Evolutionary conservation across 2,113 vertebrate species (phyloP).

Genomic region (Ceratotherium simum): DNA sequence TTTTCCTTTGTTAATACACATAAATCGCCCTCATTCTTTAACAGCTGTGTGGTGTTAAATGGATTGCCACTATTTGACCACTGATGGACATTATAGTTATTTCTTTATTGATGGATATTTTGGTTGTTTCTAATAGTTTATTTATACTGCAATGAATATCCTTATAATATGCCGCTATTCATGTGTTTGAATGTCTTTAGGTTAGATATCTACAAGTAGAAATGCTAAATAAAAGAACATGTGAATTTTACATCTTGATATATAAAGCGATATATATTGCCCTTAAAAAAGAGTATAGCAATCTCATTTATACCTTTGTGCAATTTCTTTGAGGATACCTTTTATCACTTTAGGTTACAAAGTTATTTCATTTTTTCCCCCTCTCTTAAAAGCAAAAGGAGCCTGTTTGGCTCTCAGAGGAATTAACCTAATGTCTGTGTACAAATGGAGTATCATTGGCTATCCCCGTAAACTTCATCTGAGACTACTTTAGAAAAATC

Average conservation of each 20-base stretch:
- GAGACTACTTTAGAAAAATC: neutral
- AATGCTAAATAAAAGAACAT: neutral
- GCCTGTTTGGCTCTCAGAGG: neutral
- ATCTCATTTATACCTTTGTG: neutral
- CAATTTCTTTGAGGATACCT: neutral
- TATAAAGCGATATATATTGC: neutral
- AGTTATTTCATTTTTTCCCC: neutral
- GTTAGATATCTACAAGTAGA: neutral
- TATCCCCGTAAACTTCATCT: neutral
- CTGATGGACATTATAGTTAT: neutral
- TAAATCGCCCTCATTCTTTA: neutral
- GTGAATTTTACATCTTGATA: neutral
- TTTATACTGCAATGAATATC: neutral
- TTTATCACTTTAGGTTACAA: neutral
- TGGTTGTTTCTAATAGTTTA: neutral
- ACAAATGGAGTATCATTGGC: neutral
- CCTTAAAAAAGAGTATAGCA: neutral
- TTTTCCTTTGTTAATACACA: neutral
- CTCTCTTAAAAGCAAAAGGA: neutral
- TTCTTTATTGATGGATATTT: neutral
- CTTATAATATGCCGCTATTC: neutral
- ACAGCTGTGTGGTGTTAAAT: neutral
- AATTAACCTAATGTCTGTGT: neutral
- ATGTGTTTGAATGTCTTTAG: neutral
- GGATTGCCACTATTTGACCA: neutral